Conservation (phyloP, 2,113 vertebrate species). For the Scortum barcoo region DNA sequence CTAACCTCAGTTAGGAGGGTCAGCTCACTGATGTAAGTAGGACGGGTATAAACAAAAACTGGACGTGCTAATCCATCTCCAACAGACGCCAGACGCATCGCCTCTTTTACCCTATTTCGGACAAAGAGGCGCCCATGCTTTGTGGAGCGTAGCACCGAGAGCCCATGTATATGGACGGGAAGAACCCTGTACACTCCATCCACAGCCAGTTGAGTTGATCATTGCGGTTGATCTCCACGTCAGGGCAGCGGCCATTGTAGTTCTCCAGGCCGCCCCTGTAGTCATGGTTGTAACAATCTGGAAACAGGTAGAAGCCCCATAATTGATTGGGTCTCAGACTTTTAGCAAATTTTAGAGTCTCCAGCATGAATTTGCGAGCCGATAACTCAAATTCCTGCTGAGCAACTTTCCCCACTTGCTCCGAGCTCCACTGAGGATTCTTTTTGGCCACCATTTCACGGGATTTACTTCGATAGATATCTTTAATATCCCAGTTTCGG, state of each 20-base stretch:
- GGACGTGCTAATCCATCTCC: conserved; percentile 81
- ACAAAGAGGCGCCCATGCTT: conserved; percentile 82
- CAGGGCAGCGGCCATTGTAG: conserved; percentile 86
- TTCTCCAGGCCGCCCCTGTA: conserved; percentile 79
- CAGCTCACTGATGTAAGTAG: conserved; percentile 83
- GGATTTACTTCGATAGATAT: conserved; percentile 84
- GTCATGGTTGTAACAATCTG: conserved; percentile 90
- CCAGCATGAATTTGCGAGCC: conserved; percentile 83
- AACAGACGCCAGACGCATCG: conserved; percentile 84
- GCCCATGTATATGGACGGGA: conserved; percentile 86
- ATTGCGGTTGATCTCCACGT: conserved; percentile 82
- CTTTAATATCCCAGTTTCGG: conserved; percentile 87
- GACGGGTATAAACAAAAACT: conserved; percentile 86
- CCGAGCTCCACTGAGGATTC: conserved; percentile 76
- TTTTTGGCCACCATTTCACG: conserved; percentile 72
- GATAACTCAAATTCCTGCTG: conserved; percentile 86
- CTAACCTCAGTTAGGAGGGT: conserved; percentile 82
- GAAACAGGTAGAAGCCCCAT: conserved; percentile 90
- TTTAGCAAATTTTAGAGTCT: conserved; percentile 84
- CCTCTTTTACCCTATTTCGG: conserved; percentile 83
- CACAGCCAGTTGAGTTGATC: conserved; percentile 88
- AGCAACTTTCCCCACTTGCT: conserved; percentile 79
- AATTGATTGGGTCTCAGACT: conserved; percentile 82
- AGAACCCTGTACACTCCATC: conserved; percentile 86
- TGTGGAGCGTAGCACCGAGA: conserved; percentile 73